Conservation (phyloP, 2,888 invertebrate species). For the Ophonus ardosiacus region DNA sequence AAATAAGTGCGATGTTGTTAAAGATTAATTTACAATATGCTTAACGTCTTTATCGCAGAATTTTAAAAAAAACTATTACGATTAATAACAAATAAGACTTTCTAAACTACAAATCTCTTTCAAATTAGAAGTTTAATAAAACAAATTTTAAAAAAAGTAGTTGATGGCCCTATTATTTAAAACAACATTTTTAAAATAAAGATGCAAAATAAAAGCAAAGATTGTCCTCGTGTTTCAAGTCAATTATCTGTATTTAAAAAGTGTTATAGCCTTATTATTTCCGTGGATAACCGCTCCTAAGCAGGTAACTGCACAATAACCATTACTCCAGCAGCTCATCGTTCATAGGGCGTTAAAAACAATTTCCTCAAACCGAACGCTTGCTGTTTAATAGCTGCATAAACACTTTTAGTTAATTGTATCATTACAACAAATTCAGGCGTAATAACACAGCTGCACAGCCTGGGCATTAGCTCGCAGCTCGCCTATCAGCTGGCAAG, state of each 20-base stretch:
- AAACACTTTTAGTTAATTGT: conserved; percentile 46
- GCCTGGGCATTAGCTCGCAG: conserved; percentile 4
- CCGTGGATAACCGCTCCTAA: background rate
- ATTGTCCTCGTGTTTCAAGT: background rate
- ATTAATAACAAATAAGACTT: no score
- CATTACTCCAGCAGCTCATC: conserved; percentile 19
- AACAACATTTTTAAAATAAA: no score
- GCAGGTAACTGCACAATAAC: conserved; percentile 31
- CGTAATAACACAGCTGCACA: conserved; percentile 33
- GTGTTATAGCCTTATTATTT: background rate
- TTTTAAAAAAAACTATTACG: no score
- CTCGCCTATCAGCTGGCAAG: conserved; percentile 19
- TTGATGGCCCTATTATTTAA: no score
- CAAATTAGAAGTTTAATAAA: no score
- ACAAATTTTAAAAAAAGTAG: no score
- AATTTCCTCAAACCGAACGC: conserved; percentile 41
- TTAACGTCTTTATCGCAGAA: no score
- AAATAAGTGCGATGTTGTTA: no score
- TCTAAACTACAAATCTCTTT: no score
- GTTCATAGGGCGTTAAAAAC: conserved; percentile 30
- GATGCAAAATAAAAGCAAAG: background rate
- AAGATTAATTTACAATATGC: no score
- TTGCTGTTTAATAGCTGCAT: conserved; percentile 26
- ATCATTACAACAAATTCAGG: conserved; percentile 39
- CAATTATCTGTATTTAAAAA: background rate